Percentiles rank a stretch among this genome's conserved stretches.
phyloP scores from a whole-genome alignment of 2,797 vertebrate genomes.

The Coregonus ussuriensis region DNA sequence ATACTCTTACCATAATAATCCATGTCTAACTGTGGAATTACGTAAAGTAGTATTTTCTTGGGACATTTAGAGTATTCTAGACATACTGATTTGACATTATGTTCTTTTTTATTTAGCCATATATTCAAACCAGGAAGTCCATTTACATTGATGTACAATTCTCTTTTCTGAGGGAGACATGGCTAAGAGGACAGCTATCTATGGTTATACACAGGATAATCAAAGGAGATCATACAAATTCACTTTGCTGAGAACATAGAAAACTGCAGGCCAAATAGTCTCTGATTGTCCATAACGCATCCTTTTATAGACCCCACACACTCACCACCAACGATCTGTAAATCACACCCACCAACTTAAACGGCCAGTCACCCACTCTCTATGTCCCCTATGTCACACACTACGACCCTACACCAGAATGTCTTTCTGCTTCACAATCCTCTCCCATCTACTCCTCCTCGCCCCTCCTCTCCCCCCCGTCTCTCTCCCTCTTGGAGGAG shows the following conservation, averaged over 20 bases:
- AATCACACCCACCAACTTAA: neutral
- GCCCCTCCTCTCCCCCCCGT: neutral
- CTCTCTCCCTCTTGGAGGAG: constrained; percentile 23
- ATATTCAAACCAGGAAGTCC: neutral
- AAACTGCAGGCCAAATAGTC: neutral
- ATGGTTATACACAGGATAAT: neutral
- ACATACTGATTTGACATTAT: neutral
- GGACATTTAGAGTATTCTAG: neutral
- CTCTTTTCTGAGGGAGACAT: neutral
- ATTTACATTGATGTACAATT: neutral
- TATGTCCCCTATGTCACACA: neutral
- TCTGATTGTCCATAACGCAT: too few relatives aligned
- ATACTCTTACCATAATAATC: neutral
- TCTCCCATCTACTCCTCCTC: neutral
- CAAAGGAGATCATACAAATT: neutral
- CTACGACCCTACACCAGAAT: neutral
- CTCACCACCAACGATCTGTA: too few relatives aligned
- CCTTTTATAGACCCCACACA: too few relatives aligned
- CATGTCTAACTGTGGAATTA: neutral
- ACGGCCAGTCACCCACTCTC: neutral
- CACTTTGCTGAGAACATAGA: neutral
- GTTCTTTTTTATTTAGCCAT: neutral
- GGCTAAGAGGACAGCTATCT: neutral
- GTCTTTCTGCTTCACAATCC: neutral
- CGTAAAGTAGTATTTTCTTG: neutral